phyloP scores from a whole-genome alignment of 2,797 vertebrate species.

The Liparis tanakae region DNA sequence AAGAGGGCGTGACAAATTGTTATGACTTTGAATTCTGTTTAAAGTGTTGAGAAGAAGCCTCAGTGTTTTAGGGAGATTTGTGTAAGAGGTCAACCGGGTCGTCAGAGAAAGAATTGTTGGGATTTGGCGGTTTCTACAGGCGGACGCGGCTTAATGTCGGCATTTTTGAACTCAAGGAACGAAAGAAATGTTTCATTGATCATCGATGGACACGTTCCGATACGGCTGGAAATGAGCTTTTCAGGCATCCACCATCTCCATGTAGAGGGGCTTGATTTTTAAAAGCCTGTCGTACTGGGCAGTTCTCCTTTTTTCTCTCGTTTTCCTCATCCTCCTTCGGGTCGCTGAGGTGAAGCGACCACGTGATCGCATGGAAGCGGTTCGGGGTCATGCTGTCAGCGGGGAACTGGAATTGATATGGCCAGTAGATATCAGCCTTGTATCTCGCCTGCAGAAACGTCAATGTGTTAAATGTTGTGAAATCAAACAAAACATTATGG shows the following conservation, averaged over 20 bases:
- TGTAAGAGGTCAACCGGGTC: slow-evolving; percentile 13
- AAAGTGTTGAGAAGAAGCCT: slow-evolving; percentile 22
- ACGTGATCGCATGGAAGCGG: no score
- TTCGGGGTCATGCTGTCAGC: no score
- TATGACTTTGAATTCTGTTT: slow-evolving; percentile 41
- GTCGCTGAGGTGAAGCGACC: no score
- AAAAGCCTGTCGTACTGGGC: no score
- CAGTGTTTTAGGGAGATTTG: slow-evolving; percentile 36
- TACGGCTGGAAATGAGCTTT: no score
- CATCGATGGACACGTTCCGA: no score
- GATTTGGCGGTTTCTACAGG: neutral
- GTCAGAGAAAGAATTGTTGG: neutral
- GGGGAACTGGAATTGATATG: no score
- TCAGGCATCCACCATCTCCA: no score
- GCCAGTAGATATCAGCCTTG: neutral
- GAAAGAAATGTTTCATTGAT: neutral
- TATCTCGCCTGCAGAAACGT: neutral
- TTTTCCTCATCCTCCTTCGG: no score
- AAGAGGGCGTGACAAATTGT: slow-evolving; percentile 25
- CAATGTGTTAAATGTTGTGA: neutral
- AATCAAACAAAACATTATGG: neutral
- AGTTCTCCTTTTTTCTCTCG: no score
- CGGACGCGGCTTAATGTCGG: neutral
- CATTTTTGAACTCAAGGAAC: neutral
- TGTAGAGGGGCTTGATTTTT: no score